phyloP scores from a whole-genome alignment of 2,888 invertebrate genomes.

The Elysia crispata region DNA sequence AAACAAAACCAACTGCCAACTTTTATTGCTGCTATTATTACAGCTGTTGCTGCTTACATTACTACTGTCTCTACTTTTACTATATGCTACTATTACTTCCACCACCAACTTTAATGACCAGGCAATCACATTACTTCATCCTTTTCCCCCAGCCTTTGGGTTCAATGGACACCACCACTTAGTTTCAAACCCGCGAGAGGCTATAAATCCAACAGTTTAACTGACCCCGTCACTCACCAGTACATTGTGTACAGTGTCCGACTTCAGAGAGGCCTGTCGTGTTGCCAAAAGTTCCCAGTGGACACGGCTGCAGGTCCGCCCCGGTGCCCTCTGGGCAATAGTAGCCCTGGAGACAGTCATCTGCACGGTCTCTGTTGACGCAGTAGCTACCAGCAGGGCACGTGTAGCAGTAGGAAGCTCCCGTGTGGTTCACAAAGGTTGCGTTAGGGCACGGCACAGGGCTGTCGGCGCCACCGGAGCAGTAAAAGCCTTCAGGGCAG shows the following conservation, averaged over 20 bases:
- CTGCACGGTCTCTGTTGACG: slow-evolving; percentile 70
- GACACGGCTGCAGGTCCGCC: slow-evolving; percentile 69
- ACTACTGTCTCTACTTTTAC: no score
- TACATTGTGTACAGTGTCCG: slow-evolving; percentile 71
- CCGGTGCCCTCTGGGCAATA: slow-evolving; percentile 75
- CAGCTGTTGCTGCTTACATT: no score
- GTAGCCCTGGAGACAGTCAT: slow-evolving; percentile 70
- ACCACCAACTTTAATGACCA: no score
- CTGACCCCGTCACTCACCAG: slow-evolving; percentile 62
- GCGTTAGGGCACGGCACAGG: slow-evolving; percentile 70
- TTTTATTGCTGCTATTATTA: no score
- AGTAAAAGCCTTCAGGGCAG: slow-evolving; percentile 72
- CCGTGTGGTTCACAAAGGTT: slow-evolving; percentile 74
- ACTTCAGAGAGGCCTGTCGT: slow-evolving; percentile 65
- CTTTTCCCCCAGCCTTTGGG: no score
- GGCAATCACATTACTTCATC: no score
- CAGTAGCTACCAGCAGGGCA: slow-evolving; percentile 74
- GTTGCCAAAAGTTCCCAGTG: slow-evolving; percentile 72
- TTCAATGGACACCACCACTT: no score
- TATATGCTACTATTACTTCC: no score
- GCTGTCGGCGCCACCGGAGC: slow-evolving; percentile 63
- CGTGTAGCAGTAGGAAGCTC: slow-evolving; percentile 66
- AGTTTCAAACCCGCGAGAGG: no score
- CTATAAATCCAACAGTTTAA: no score
- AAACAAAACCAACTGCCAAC: no score